These are phyloP conservation scores for Sebastes aleutianus DNA, from an alignment of 2,797 vertebrate genomes.

Conservation along the genomic window DNA sequence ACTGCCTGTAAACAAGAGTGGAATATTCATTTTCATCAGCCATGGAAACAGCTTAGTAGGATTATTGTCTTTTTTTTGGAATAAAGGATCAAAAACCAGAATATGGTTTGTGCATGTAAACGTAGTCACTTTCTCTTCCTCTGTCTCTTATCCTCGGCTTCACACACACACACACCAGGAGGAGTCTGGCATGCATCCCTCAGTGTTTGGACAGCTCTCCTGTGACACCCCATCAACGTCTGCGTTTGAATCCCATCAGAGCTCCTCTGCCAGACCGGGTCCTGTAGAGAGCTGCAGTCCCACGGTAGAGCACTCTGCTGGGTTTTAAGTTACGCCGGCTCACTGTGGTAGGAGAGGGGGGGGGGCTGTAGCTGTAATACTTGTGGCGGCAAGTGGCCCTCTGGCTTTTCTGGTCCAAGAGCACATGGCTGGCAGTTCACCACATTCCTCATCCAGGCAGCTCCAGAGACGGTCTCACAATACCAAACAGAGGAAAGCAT, in stretches of 20 bases:
- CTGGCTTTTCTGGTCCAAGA: conserved; percentile 51
- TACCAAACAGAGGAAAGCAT: conserved; percentile 18
- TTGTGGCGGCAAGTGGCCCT: conserved; percentile 44
- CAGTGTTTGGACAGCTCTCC: conserved; percentile 67
- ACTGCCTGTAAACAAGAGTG: background rate
- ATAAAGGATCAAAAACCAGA: too few species aligned
- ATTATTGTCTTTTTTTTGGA: too few species aligned
- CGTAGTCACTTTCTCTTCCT: background rate
- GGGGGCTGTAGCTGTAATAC: conserved; percentile 21
- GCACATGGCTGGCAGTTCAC: conserved; percentile 66
- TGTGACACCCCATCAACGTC: conserved; percentile 59
- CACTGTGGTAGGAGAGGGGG: conserved; percentile 4
- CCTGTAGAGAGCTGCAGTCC: conserved; percentile 15
- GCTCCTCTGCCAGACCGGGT: conserved; percentile 21
- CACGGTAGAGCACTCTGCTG: conserved; percentile 27
- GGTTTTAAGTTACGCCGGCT: conserved; percentile 66
- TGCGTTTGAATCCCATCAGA: conserved; percentile 33
- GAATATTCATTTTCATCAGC: background rate
- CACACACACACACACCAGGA: background rate
- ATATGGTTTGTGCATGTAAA: background rate
- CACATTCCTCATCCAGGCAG: conserved; percentile 49
- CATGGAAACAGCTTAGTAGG: background rate
- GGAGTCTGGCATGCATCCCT: conserved; percentile 48
- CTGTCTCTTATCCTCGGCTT: background rate
- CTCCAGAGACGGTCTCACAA: conserved; percentile 17